phyloP scores from a whole-genome alignment of 1,140 invertebrate genomes.

The Zaprionus vittiger region DNA sequence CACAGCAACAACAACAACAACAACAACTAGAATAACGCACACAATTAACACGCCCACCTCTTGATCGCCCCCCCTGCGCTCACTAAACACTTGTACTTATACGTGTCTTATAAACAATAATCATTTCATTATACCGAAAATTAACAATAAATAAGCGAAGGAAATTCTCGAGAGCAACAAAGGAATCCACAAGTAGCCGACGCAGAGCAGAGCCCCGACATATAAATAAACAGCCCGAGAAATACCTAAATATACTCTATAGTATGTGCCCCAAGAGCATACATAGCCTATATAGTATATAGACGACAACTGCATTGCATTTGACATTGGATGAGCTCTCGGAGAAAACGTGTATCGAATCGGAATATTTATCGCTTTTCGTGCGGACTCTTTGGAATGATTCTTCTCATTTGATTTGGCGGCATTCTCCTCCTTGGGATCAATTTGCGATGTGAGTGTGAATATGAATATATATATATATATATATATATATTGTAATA shows the following conservation, averaged over 20 bases:
- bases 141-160: conserved; percentile 54
- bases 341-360: conserved; percentile 16
- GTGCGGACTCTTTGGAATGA: conserved; percentile 1
- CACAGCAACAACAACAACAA: conserved; percentile 22
- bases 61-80: not conserved
- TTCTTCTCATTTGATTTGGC: conserved; percentile 12
- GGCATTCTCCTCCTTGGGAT: conserved; percentile 1
- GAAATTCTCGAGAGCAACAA: conserved; percentile 45
- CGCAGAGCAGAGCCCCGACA: conserved; percentile 11
- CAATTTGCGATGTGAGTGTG: conserved; percentile 27
- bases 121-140: conserved; percentile 43
- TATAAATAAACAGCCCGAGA: conserved; percentile 58
- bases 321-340: conserved; percentile 35
- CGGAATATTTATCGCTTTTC: conserved; percentile 10
- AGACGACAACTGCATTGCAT: conserved; percentile 42
- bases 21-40: conserved; percentile 49
- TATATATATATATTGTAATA: not conserved
- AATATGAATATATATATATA: conserved; percentile 5
- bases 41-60: conserved; percentile 53
- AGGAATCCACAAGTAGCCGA: conserved; percentile 72
- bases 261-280: not conserved
- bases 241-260: conserved; percentile 31
- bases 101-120: conserved; percentile 67
- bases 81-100: conserved; percentile 11
- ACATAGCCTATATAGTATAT: not conserved